phyloP scores from a whole-genome alignment of 2,113 vertebrate species.

The Bujurquina vittata region DNA sequence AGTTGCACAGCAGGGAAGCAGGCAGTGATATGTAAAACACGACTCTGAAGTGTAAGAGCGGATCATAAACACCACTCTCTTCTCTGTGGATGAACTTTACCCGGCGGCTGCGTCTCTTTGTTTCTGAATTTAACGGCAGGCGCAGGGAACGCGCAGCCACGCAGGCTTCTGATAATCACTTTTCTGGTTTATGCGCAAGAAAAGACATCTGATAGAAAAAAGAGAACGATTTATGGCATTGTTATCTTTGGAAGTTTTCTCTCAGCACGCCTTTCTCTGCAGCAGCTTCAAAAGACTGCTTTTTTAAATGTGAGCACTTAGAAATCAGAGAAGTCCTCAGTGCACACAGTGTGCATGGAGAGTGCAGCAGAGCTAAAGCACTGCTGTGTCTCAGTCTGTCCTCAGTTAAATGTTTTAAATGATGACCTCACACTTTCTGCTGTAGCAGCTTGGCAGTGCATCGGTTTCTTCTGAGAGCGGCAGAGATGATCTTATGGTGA shows the following conservation, averaged over 20 bases:
- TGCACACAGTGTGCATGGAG: not conserved
- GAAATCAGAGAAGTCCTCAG: not conserved
- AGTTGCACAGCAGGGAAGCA: constrained; percentile 21
- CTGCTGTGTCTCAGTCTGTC: not conserved
- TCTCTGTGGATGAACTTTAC: constrained; percentile 43
- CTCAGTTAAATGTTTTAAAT: not conserved
- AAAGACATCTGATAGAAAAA: constrained; percentile 10
- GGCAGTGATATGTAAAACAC: constrained; percentile 54
- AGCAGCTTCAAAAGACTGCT: not conserved
- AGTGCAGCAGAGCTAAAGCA: not conserved
- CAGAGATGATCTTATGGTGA: not conserved
- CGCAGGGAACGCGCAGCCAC: not conserved
- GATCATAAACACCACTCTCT: constrained; percentile 37
- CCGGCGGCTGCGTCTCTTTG: constrained; percentile 32
- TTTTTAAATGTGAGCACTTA: not conserved
- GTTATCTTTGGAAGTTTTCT: not conserved
- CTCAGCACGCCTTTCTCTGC: not conserved
- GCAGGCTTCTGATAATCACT: constrained; percentile 33
- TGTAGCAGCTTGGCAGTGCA: not conserved
- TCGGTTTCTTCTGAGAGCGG: constrained; percentile 13
- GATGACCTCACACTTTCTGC: not conserved
- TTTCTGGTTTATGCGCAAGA: not conserved
- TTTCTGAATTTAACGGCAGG: constrained; percentile 31
- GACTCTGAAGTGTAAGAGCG: constrained; percentile 31
- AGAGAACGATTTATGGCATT: constrained; percentile 13